Base-by-base conservation (phyloP, 2,113 vertebrate species). In the Hemibagrus wyckioides region DNA sequence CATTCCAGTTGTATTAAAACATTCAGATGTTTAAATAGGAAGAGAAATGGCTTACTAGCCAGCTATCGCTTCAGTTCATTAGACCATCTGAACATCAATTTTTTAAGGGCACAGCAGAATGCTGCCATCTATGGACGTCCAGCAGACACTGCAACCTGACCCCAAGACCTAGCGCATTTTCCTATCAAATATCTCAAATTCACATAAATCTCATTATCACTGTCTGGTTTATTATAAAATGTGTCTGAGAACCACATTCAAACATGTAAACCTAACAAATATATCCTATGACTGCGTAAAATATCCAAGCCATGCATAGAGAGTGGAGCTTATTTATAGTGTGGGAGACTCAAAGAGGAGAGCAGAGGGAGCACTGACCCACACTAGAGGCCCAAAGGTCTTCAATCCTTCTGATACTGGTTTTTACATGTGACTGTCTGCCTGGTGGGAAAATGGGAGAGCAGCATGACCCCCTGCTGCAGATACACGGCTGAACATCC, bases 121-220 rank as follows among this genome's bases (percentile, higher is more conserved):
- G 23, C 77, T 81, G 79, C 85, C 85, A 71, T 73, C 85, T 86
- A n/a, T 82, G 5, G 77, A 54, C 36, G n/a, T 39, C 3, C 19
- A 86, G 50, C 25, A 57, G n/a, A 73, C 23, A 82, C 25, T 56
- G 28, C 85, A 73, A 13, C 75, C 65, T 79, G 30, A 80, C 21
- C 41, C 57, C 10, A 14, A 83, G 61, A 41, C 39, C 71, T 33
- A 21, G 1, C 41, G 19, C 41, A 85, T 15, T 39, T 44, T 23
- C 4, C 8, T 25, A 80, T 57, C 4, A 6, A 23, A 39, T 36
- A 36, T 52, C 41, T 48, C 36, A 59, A n/a, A 39, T 44, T 44
- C 57, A 65, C 56, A 63, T 7, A 85, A 71, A 73, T 71, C 19
- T 39, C 17, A 36, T 52, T 3, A 52, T 6, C n/a, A 83, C 6